Evolutionary conservation across 2,888 invertebrate genomes (phyloP).

Genomic region (Petrolisthes manimaculis): DNA sequence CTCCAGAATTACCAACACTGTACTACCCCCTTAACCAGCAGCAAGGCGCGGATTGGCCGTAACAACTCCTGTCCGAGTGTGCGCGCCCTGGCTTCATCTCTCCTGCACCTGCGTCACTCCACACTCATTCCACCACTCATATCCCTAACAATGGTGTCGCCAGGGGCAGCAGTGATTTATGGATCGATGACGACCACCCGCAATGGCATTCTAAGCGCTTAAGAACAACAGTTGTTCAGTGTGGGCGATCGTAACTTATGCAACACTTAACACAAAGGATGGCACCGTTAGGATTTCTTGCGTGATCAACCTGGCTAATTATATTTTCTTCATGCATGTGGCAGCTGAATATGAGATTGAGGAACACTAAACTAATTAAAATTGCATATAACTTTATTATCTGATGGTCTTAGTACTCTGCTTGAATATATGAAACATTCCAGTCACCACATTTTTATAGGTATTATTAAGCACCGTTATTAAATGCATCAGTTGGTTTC

Average conservation of each 20-base stretch:
- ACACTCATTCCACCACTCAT: constrained; percentile 18
- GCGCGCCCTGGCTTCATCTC: constrained; percentile 45
- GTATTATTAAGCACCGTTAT: not conserved
- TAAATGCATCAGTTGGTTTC: not conserved
- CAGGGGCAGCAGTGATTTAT: not conserved
- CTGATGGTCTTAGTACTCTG: too few species aligned
- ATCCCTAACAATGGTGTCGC: constrained; percentile 28
- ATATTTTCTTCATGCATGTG: too few species aligned
- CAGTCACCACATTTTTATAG: too few species aligned
- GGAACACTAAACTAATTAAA: too few species aligned
- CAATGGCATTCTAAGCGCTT: constrained; percentile 15
- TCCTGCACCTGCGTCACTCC: constrained; percentile 37
- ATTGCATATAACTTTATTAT: too few species aligned
- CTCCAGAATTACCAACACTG: too few species aligned
- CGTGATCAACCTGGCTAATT: too few species aligned
- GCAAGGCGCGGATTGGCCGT: constrained; percentile 53
- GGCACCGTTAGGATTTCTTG: too few species aligned
- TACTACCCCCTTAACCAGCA: constrained; percentile 44
- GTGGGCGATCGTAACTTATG: too few species aligned
- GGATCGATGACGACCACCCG: constrained; percentile 19
- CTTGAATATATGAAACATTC: too few species aligned
- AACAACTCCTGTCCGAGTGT: constrained; percentile 54
- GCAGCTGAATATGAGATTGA: too few species aligned
- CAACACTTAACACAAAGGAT: too few species aligned
- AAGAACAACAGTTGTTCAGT: not conserved